These are phyloP conservation scores for Apamea sordens DNA, from an alignment of 2,888 invertebrate genomes.

Conservation along the genomic window DNA sequence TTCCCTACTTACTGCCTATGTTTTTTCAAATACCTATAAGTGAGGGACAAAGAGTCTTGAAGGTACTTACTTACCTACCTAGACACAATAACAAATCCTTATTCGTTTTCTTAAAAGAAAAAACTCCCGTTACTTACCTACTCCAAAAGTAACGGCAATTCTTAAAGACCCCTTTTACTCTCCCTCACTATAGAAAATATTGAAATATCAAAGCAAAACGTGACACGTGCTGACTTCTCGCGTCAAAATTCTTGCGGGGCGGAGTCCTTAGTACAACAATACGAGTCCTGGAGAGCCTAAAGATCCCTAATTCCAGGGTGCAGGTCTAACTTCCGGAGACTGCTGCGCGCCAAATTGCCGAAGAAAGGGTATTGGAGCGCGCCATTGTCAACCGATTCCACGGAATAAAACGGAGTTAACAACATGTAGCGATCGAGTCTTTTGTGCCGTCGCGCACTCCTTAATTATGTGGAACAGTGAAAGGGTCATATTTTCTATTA, in stretches of 20 bases:
- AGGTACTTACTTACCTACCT: background rate
- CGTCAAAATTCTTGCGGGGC: constrained; percentile 82
- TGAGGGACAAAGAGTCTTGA: background rate
- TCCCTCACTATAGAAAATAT: constrained; percentile 49
- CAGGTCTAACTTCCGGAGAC: constrained; percentile 86
- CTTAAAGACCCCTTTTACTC: constrained; percentile 45
- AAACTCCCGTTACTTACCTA: background rate
- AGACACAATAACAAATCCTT: background rate
- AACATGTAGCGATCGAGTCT: constrained; percentile 86
- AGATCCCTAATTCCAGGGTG: constrained; percentile 86
- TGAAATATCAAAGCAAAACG: constrained; percentile 71
- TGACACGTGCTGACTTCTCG: constrained; percentile 85
- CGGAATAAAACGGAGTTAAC: constrained; percentile 87
- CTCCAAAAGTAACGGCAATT: constrained; percentile 56
- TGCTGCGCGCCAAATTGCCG: constrained; percentile 87
- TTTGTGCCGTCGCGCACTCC: constrained; percentile 87
- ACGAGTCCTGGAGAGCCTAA: constrained; percentile 84
- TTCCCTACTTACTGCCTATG: background rate
- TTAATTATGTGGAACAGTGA: constrained; percentile 89
- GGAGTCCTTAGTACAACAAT: constrained; percentile 83
- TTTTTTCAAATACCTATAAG: background rate
- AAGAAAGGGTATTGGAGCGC: constrained; percentile 87
- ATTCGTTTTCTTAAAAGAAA: constrained; percentile 4
- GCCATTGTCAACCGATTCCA: constrained; percentile 89
- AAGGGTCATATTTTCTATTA: constrained; percentile 90